Evolutionary conservation across 2,797 vertebrate genomes (phyloP), one percentile per base, ranked within the genome.

Genomic region (Danio choprae): DNA sequence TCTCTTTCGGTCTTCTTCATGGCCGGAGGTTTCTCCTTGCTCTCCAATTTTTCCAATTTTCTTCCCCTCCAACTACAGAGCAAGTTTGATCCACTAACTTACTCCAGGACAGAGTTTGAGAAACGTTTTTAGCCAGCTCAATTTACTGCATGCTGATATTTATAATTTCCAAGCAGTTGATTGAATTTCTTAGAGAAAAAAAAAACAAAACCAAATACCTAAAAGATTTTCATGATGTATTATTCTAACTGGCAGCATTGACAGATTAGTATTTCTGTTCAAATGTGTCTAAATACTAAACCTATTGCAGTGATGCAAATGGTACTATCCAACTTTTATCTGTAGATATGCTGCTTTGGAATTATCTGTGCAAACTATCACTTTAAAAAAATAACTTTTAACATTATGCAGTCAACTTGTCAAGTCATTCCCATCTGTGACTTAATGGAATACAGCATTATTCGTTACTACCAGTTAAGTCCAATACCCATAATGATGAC

Each of bases 1-100:
- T 71, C 69, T 63, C 70, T 68, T 48, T 46, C 15, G 56, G 71
- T 55, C 77, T 71, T 75, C 64, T 71, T 46, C 64, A 29, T 40
- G 38, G 58, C 77, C 64, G 4, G 41, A 43, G 71, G 64, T 72
- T 73, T 79, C 65, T 79, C 58, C 71, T 22, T 74, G 60, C 53
- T 56, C 40, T 36, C 68, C 51, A 41, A 56, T 53, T 77, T 79
- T 40, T 78, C 8, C 22, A 16, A 18, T 55, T 58, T 69, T 64
- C 43, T 62, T 18, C 4, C 69, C 48, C 60, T 59, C 22, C 38
- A 55, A 43, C 72, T 48, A 56, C 46, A 46, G 22, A 73, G n/a
- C 22, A 55, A 53, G 40, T 65, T 44, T 48, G 60, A 73, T 55
- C 48, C 68, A 16, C 41, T 59, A 58, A 22, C 53, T 58, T 44